Conservation (phyloP, 2,113 vertebrate genomes). For the Brienomyrus longianalis region DNA sequence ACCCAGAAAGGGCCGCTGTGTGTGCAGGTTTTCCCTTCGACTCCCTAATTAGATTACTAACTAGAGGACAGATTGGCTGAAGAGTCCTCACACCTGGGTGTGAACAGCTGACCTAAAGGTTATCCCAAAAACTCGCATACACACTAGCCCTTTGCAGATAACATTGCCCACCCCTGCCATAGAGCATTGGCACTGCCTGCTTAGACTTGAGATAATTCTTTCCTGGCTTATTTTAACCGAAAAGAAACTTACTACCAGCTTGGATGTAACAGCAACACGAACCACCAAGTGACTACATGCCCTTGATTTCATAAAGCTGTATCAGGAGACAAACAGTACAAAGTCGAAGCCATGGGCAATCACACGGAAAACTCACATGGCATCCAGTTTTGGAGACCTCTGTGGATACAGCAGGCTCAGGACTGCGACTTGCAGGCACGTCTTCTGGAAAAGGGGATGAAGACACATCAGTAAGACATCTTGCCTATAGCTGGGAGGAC, state of each 20-base stretch:
- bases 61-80: no score
- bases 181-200: background rate
- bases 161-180: background rate
- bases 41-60: no score
- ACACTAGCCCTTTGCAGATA: no score
- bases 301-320: background rate
- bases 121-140: no score
- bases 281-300: background rate
- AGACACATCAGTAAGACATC: background rate
- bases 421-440: background rate
- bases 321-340: background rate
- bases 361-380: background rate
- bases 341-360: background rate
- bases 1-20: no score
- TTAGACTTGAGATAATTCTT: background rate
- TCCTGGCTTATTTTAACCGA: background rate
- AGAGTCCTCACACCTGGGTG: no score
- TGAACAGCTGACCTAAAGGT: no score
- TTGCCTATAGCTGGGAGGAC: background rate
- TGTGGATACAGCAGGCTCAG: background rate
- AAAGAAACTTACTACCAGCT: background rate
- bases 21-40: no score
- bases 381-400: background rate
- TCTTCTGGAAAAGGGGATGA: background rate
- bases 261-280: background rate